phyloP scores from a whole-genome alignment of 2,797 vertebrate genomes.

The Apogon hyalosoma region DNA sequence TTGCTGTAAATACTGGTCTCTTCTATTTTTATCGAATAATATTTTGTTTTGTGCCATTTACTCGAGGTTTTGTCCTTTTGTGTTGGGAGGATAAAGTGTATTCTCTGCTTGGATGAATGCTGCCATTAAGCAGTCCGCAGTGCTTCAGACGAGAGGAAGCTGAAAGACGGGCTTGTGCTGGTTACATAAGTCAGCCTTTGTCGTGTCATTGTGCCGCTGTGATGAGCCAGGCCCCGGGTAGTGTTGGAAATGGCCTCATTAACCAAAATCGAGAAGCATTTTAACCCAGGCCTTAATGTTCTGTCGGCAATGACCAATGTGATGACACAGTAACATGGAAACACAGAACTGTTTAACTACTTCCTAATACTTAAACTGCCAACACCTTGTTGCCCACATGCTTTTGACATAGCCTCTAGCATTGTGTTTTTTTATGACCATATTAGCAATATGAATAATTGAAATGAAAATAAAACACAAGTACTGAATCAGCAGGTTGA shows the following conservation, averaged over 20 bases:
- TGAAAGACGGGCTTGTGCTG: slow-evolving; percentile 69
- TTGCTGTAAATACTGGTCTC: slow-evolving; percentile 2
- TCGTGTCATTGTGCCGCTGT: slow-evolving; percentile 55
- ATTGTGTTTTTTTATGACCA: neutral
- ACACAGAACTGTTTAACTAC: neutral
- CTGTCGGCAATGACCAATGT: neutral
- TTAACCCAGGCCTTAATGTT: slow-evolving; percentile 29
- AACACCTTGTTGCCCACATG: no score
- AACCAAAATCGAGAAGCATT: slow-evolving; percentile 29
- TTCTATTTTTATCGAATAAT: slow-evolving; percentile 20
- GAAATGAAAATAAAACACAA: no score
- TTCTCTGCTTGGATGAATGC: slow-evolving; percentile 64
- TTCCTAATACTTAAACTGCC: neutral
- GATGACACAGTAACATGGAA: neutral
- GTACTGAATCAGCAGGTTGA: no score
- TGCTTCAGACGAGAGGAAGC: slow-evolving; percentile 44
- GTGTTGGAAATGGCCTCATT: slow-evolving; percentile 55
- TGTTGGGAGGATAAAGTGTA: slow-evolving; percentile 28
- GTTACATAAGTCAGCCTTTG: slow-evolving; percentile 75
- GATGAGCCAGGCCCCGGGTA: slow-evolving; percentile 41
- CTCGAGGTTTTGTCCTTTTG: slow-evolving; percentile 34
- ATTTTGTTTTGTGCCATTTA: slow-evolving; percentile 24
- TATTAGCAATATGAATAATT: neutral
- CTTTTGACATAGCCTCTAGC: neutral
- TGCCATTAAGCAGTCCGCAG: slow-evolving; percentile 57